These are phyloP conservation scores for Hippolais icterina DNA, from an alignment of 2,113 vertebrate species.

Conservation along the genomic window DNA sequence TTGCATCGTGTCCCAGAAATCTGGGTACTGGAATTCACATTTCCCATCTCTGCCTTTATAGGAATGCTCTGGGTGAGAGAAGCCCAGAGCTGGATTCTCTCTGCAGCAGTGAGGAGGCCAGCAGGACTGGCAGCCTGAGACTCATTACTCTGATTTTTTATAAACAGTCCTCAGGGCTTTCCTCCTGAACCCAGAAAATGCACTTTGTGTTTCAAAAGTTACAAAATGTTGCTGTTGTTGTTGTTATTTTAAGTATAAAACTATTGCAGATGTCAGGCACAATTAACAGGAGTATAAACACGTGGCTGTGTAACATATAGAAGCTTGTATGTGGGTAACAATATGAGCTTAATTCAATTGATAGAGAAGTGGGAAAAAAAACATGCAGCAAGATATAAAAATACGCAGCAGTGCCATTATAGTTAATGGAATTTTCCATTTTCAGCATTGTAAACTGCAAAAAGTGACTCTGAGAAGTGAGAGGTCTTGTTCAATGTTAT, in stretches of 20 bases:
- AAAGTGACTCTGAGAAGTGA: not conserved
- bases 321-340: not conserved
- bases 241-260: not conserved
- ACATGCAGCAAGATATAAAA: not conserved
- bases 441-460: not conserved
- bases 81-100: not conserved
- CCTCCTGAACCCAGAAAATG: not conserved
- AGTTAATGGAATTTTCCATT: not conserved
- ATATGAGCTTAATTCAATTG: not conserved
- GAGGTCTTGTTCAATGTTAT: not conserved
- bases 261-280: not conserved
- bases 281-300: not conserved
- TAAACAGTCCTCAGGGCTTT: not conserved
- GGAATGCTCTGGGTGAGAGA: not conserved
- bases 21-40: not conserved
- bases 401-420: not conserved
- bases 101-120: not conserved
- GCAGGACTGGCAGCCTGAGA: not conserved
- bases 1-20: not conserved
- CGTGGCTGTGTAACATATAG: not conserved
- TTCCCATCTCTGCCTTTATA: not conserved
- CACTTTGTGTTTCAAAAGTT: not conserved
- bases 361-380: not conserved
- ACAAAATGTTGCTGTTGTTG: not conserved
- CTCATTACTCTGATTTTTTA: not conserved